Base-by-base conservation (phyloP, 1,140 invertebrate genomes). In the Octopus sinensis region DNA sequence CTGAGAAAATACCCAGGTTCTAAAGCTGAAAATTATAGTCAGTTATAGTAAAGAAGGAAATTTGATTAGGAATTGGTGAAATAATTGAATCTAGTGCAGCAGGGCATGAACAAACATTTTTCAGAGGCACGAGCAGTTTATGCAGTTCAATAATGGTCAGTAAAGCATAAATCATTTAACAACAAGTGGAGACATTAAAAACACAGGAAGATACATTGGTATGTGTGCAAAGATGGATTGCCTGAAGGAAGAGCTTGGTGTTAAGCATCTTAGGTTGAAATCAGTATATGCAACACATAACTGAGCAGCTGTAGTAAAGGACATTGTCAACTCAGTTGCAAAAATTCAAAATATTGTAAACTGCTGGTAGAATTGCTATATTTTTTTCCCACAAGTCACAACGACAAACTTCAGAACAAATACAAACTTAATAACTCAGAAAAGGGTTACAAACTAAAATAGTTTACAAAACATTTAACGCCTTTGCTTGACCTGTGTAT, bases 221-320 rank as follows among this genome's bases (percentile, higher is more conserved):
- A 13, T 68, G n/a, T 12, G 62, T 12, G 62, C 62, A 68, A 12
- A 68, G 62, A 0, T 68, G 62, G 62, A 68, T 68, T 68, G 12
- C n/a, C 1, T 68, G 62, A 68, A n/a, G 62, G 62, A 68, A n/a
- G 62, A 68, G 62, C 62, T 68, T n/a, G 62, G 62, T 68, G 62
- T n/a, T n/a, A 3, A 68, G 62, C n/a, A 68, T 68, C 62, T n/a
- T 68, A 68, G 1, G 62, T 68, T 68, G 62, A 68, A 68, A 68
- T 68, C 62, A 68, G 62, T n/a, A 68, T 68, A n/a, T n/a, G 62
- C 62, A 68, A n/a, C n/a, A 68, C 62, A 68, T 68, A 68, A 12
- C n/a, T 68, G 1, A n/a, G 62, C 62, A 68, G 12, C n/a, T 68
- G 62, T 1, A 68, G 12, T 68, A 12, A 68, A 68, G 62, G 62